Evolutionary conservation across 2,113 vertebrate species (phyloP), one percentile per base, ranked within the genome.

Genomic region (Limanda limanda): DNA sequence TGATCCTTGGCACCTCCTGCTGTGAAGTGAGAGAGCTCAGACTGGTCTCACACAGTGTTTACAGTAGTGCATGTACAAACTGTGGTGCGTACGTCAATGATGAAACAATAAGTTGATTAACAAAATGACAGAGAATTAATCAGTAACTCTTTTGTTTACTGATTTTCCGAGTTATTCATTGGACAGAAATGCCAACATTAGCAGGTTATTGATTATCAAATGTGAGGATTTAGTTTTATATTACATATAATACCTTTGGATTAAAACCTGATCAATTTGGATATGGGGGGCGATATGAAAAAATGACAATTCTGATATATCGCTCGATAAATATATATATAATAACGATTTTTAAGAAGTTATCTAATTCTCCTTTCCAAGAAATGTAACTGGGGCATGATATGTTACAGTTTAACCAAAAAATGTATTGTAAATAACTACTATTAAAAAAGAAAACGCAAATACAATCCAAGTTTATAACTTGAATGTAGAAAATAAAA

Each of bases 61-160:
- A 65, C n/a, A 11, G 40, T 12, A 11, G 40, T 42, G 40, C 10
- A 42, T 13, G 40, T 42, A 42, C 17, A 56, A 14, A 64, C 17
- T 27, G 40, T 45, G 48, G 17, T 8, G 17, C 20, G 10, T 35
- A 21, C 11, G 7, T 51, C 47, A 51, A 6, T 18, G 62, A 18
- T 42, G 40, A 45, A 24, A 47, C n/a, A 63, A 63, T 63, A 45
- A 24, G 13, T 17, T 64, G 14, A 62, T 62, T 62, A 40, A 40
- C 10, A 40, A 18, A 24, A 45, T 64, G 21, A 47, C 13, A 47
- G 61, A 5, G 42, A 45, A 64, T 47, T 15, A 47, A 24, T 47
- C n/a, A 25, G 11, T 18, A 11, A 5, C 13, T 4, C 21, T 23
- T 63, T 15, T 45, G 20, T 13, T 61, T 12, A 61, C n/a, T 61